Percentiles rank a stretch among this genome's conserved stretches.
These are phyloP conservation scores for Nomada ruficornis DNA, from an alignment of 2,888 invertebrate species.

Conservation along the genomic window DNA sequence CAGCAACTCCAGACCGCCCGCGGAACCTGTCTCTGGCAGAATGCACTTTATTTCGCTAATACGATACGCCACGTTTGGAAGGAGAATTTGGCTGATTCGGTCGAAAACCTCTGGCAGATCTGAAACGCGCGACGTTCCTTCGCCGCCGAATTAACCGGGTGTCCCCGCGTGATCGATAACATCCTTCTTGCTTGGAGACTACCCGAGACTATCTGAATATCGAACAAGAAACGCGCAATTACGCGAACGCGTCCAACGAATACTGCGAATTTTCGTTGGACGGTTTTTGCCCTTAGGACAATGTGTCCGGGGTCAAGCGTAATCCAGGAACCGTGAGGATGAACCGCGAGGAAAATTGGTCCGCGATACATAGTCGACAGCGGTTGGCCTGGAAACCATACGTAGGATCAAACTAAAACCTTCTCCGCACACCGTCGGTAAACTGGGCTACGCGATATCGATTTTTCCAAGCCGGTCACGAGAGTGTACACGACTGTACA, in stretches of 20 bases:
- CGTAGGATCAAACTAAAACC: slow-evolving; percentile 57
- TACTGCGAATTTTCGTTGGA: background rate
- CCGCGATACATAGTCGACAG: background rate
- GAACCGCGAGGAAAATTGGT: slow-evolving; percentile 8
- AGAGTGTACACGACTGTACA: slow-evolving; percentile 40
- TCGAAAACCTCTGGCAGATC: slow-evolving; percentile 29
- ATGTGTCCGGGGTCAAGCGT: background rate
- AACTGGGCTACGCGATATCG: slow-evolving; percentile 70
- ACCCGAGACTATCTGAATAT: too few relatives aligned
- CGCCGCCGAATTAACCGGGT: background rate
- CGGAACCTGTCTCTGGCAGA: slow-evolving; percentile 27
- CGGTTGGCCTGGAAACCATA: slow-evolving; percentile 58
- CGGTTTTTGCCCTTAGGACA: slow-evolving; percentile 1
- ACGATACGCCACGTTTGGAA: slow-evolving; percentile 20
- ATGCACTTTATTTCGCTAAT: slow-evolving; percentile 43
- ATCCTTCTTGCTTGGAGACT: too few relatives aligned
- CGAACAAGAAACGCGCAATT: slow-evolving; percentile 21
- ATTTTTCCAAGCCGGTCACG: slow-evolving; percentile 39
- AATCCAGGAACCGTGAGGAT: background rate
- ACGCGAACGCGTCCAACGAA: slow-evolving; percentile 1
- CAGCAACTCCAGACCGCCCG: slow-evolving; percentile 24
- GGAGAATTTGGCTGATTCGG: slow-evolving; percentile 51
- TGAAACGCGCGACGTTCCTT: background rate
- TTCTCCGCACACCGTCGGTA: slow-evolving; percentile 47
- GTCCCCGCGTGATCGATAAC: background rate